Evolutionary conservation across 92 coral and sea anemone genomes (phyloP).

Genomic region (Plumapathes pennacea): DNA sequence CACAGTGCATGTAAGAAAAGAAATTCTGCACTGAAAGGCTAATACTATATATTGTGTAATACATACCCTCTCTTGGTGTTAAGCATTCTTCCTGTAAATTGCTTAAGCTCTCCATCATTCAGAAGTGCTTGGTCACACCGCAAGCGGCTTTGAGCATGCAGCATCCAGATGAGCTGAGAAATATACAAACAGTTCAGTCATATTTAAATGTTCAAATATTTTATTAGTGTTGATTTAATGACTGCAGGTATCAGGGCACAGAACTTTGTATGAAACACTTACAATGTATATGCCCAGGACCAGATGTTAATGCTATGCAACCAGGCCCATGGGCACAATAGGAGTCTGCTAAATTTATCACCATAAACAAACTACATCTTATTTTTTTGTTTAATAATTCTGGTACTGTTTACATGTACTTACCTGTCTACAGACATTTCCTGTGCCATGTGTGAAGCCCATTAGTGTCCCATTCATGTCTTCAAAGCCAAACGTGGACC

Average conservation of each 20-base stretch:
- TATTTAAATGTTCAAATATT: not conserved
- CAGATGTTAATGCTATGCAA: too few relatives aligned
- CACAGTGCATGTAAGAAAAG: too few relatives aligned
- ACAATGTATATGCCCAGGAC: not conserved
- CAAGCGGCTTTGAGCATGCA: conserved; percentile 51
- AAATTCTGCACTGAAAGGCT: too few relatives aligned
- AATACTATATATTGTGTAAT: too few relatives aligned
- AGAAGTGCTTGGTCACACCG: conserved; percentile 17
- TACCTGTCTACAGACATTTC: conserved; percentile 58
- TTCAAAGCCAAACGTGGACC: conserved; percentile 64
- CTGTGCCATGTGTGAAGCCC: conserved; percentile 55
- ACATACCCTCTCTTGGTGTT: conserved; percentile 42
- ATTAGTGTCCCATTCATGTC: conserved; percentile 52
- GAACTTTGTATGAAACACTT: not conserved
- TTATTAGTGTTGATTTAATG: too few relatives aligned
- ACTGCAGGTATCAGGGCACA: too few relatives aligned
- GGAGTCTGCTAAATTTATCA: too few relatives aligned
- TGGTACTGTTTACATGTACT: too few relatives aligned
- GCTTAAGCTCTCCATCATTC: conserved; percentile 6
- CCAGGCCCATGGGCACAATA: too few relatives aligned
- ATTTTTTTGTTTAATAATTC: too few relatives aligned
- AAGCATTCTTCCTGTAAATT: conserved; percentile 40
- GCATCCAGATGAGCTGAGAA: conserved; percentile 42
- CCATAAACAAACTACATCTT: too few relatives aligned
- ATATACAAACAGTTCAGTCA: not conserved